These are phyloP conservation scores for Campodea augens DNA, from an alignment of 1,140 invertebrate genomes.

Conservation along the genomic window DNA sequence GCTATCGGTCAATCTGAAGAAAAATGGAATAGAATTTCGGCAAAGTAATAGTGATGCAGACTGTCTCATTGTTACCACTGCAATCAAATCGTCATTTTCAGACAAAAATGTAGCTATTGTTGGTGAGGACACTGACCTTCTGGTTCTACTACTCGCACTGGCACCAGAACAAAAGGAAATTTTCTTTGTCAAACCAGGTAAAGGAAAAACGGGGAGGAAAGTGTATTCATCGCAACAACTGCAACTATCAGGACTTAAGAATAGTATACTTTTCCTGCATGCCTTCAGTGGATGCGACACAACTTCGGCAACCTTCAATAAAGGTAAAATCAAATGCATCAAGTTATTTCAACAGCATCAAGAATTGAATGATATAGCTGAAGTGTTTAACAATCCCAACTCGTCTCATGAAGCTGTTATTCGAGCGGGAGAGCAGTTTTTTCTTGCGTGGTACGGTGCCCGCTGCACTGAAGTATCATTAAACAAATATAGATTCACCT, in stretches of 20 bases:
- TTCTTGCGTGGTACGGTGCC: background rate
- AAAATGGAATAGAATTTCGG: background rate
- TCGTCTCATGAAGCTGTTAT: background rate
- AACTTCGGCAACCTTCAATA: slow-evolving; percentile 1
- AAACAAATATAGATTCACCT: background rate
- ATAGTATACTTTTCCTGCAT: slow-evolving; percentile 5
- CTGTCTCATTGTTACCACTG: background rate
- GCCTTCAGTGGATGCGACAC: slow-evolving; percentile 5
- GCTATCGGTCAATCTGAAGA: background rate
- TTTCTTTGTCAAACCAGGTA: background rate
- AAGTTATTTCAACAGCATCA: background rate
- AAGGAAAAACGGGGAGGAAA: slow-evolving; percentile 2
- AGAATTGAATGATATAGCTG: background rate
- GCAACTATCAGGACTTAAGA: background rate
- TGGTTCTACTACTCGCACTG: background rate
- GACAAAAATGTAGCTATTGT: background rate
- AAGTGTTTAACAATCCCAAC: background rate
- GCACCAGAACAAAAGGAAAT: background rate
- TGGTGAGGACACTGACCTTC: background rate
- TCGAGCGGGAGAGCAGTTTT: background rate
- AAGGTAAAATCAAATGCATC: background rate
- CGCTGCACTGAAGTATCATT: background rate
- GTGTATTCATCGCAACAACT: slow-evolving; percentile 1
- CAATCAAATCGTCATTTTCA: background rate
- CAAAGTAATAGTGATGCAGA: background rate